Base-by-base conservation (phyloP, 2,888 invertebrate species). In the Cosmopolites sordidus region DNA sequence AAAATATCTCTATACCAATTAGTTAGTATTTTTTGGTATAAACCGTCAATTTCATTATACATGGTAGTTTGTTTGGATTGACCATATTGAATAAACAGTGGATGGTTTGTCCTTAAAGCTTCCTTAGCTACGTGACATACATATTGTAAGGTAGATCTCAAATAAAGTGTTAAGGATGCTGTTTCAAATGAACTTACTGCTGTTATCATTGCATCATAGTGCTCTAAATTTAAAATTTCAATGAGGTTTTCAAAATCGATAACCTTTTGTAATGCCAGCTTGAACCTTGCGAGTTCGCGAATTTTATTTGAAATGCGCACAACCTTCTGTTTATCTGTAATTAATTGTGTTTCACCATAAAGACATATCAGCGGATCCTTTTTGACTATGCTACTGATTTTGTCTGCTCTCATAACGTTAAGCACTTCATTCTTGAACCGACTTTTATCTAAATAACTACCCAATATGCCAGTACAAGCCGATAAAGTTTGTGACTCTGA, bases 351-450 rank as follows among this genome's bases (percentile, higher is more conserved):
- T 48, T 64, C 61, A 14, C 59, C 60, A 46, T 58, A 63, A 30
- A 58, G 40, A 38, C 59, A 60, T 27, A 64, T 59, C 11, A 62
- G 41, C 5, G 61, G 55, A 48, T 64, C 61, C 33, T 40, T 56
- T 46, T 62, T 60, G 12, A 58, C 62, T 9, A 12, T 37, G 1
- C 1, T n/a, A 30, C 61, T 61, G 29, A 63, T 59, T 12, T 56
- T 38, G 48, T 63, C 63, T n/a, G 62, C 41, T n/a, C 58, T 49
- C 61, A 64, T 62, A 27, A 55, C 55, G 9, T 16, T n/a, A 43
- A 62, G 57, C 9, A 62, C 60, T 53, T 62, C 60, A 11, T 51
- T 43, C 37, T 58, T 62, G 17, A 59, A 44, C 9, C 54, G 48
- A 38, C 38, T 52, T 15, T 18, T 48, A 37, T 47, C 56, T 44